Conservation (phyloP, 1,140 invertebrate species). For the Rhopalosiphum maidis region DNA sequence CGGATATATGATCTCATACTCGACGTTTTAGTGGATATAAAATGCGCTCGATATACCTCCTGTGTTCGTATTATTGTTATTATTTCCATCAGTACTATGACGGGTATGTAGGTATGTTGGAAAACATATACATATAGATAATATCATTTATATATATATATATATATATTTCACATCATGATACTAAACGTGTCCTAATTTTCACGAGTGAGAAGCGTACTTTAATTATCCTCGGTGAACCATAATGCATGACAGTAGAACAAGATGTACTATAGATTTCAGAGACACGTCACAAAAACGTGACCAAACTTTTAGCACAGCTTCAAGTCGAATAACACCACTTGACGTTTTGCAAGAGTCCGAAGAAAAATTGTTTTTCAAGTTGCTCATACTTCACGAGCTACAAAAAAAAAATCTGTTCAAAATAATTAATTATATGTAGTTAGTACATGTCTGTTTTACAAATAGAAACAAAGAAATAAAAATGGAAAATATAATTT, state of each 20-base stretch:
- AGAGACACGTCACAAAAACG: conserved; percentile 38
- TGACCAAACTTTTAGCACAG: conserved; percentile 53
- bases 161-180: neutral
- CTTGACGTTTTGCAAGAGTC: conserved; percentile 19
- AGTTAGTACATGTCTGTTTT: neutral
- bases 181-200: neutral
- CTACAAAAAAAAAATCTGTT: neutral
- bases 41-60: neutral
- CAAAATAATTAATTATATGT: neutral
- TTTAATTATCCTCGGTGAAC: conserved; percentile 1
- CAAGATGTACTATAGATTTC: neutral
- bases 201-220: neutral
- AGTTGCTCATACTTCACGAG: conserved; percentile 4
- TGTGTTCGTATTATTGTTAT: neutral
- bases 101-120: neutral
- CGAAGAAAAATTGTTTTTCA: neutral
- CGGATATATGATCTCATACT: neutral
- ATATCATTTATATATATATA: neutral
- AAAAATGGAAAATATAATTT: neutral
- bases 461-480: neutral
- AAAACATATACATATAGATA: neutral
- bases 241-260: neutral
- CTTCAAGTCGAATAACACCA: conserved; percentile 38
- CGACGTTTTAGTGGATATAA: neutral
- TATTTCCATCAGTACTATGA: neutral